Evolutionary conservation across 2,888 invertebrate genomes (phyloP).

Genomic region (Yponomeuta malinellus): DNA sequence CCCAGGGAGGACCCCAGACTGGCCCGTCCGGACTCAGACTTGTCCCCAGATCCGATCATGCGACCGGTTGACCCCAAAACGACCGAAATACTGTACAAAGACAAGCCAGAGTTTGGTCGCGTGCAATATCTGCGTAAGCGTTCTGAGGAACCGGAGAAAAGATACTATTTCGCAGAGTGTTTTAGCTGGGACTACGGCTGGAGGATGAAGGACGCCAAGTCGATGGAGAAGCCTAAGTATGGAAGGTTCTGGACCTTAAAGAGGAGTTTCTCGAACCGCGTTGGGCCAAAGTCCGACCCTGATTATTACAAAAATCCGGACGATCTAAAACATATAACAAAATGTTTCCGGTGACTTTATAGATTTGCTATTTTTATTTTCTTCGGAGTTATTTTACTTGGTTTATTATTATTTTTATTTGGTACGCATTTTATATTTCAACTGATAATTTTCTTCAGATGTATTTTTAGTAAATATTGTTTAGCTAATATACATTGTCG

Average conservation of each 20-base stretch:
- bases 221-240: slow-evolving; percentile 33
- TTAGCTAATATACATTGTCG: too few relatives aligned
- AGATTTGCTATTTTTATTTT: too few relatives aligned
- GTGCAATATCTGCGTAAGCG: slow-evolving; percentile 36
- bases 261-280: slow-evolving; percentile 27
- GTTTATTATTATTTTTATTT: too few relatives aligned
- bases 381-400: too few relatives aligned
- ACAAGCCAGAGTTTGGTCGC: slow-evolving; percentile 36
- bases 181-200: slow-evolving; percentile 37
- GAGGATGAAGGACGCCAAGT: slow-evolving; percentile 33
- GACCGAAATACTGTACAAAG: slow-evolving; percentile 35
- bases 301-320: background rate
- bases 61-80: slow-evolving; percentile 34
- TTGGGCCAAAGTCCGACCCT: slow-evolving; percentile 42
- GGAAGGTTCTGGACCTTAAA: slow-evolving; percentile 29
- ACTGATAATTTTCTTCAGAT: too few relatives aligned
- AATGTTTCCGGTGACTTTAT: too few relatives aligned
- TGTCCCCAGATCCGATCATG: slow-evolving; percentile 37
- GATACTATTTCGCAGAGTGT: slow-evolving; percentile 37
- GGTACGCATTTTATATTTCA: too few relatives aligned
- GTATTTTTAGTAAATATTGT: too few relatives aligned
- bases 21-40: slow-evolving; percentile 32
- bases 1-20: slow-evolving; percentile 38
- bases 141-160: slow-evolving; percentile 32
- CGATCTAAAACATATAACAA: too few relatives aligned